These are phyloP conservation scores for Thomomys bottae DNA, from an alignment of 2,113 vertebrate genomes.

Conservation along the genomic window DNA sequence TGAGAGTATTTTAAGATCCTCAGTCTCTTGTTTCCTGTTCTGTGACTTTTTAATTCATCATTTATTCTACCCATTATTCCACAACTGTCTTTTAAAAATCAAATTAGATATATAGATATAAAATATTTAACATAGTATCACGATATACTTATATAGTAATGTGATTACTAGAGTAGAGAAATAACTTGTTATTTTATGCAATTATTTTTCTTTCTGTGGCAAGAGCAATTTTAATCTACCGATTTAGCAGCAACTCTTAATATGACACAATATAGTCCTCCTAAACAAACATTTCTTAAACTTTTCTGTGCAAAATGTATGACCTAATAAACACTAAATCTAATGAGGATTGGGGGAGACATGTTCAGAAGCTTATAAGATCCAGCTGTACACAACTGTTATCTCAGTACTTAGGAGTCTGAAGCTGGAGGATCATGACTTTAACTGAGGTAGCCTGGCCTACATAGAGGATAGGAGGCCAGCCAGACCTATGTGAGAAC, in stretches of 20 bases:
- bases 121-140: not conserved
- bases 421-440: too few species aligned
- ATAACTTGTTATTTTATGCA: not conserved
- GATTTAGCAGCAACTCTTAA: not conserved
- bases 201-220: not conserved
- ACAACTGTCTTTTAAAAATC: not conserved
- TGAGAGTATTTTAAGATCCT: not conserved
- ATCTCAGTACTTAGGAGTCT: too few species aligned
- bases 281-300: not conserved
- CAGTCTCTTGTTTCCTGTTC: conserved; percentile 9
- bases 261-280: not conserved
- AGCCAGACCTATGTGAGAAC: too few species aligned
- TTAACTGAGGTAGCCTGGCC: too few species aligned
- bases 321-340: not conserved
- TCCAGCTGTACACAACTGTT: too few species aligned
- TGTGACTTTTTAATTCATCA: not conserved
- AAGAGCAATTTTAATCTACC: not conserved
- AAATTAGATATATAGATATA: not conserved
- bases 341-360: not conserved
- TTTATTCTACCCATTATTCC: not conserved
- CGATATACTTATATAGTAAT: not conserved
- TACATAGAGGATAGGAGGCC: too few species aligned
- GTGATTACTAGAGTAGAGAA: not conserved
- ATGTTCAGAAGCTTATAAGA: not conserved
- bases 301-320: not conserved